Evolutionary conservation across 2,113 vertebrate species (phyloP), one percentile per base, ranked within the genome.

Genomic region (Gobio gobio): DNA sequence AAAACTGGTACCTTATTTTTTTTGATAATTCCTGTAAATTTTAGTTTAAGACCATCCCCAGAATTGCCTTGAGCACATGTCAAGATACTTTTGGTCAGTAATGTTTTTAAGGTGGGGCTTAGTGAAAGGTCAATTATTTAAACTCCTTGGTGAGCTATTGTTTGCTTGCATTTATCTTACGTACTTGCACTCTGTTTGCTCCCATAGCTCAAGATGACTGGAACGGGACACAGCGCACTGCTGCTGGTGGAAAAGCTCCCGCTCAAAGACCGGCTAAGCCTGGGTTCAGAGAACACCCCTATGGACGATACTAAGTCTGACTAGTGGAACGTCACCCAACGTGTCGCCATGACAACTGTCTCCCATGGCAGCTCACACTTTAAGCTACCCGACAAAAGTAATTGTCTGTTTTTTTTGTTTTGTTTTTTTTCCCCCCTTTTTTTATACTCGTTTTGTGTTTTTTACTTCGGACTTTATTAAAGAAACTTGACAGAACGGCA

Each of bases 201-300:
- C 66, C 81, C 49, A 0, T 92, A 99, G 98, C 95, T 84, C 98
- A 99, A 91, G 98, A 99, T 26, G 97, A 98, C 93, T 99, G 98
- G 97, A 99, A 99, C 5, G 97, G 97, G 86, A 95, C 95, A 78
- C 94, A 93, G 89, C 90, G 97, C 26, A 89, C 96, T 3, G 92
- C 94, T 49, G 90, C 94, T 3, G 96, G 95, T 4, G 92, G 96
- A 91, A 99, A 99, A 92, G 95, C 95, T 54, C 95, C 94, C 0
- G 93, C 96, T 58, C 93, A 96, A 88, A 93, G 97, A 95, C 95
- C 95, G 29, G 92, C 96, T 90, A 99, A 99, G 93, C 96, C 97
- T 61, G 88, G 95, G 29, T 99, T 97, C 95, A 94, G 97, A 91
- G 97, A 99, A 78, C 97, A 98, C 91, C 98, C 97, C 45, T 99